These are phyloP conservation scores for Aplochiton taeniatus DNA, from an alignment of 2,797 vertebrate genomes.

Conservation along the genomic window DNA sequence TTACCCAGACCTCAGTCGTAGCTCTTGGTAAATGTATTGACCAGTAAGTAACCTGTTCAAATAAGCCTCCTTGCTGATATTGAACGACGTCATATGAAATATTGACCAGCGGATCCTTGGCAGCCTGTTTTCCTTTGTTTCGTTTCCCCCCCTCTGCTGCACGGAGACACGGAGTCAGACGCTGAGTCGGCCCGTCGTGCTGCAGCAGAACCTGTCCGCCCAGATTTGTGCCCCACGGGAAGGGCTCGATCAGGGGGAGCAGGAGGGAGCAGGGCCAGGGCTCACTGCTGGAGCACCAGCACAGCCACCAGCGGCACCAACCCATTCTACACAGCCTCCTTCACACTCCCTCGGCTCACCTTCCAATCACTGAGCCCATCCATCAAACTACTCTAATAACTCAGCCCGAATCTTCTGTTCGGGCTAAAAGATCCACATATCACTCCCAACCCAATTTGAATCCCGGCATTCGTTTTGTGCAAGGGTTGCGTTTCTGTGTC, in stretches of 20 bases:
- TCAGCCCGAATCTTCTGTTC: slow-evolving; percentile 33
- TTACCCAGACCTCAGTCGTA: slow-evolving; percentile 49
- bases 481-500: slow-evolving; percentile 45
- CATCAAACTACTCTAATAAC: neutral
- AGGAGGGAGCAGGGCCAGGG: neutral
- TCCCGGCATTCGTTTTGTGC: slow-evolving; percentile 48
- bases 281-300: slow-evolving; percentile 1
- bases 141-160: neutral
- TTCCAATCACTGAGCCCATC: neutral
- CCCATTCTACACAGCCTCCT: neutral
- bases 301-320: neutral
- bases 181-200: too few species aligned
- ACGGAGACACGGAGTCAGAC: neutral
- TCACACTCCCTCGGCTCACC: neutral
- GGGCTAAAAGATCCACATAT: slow-evolving; percentile 35
- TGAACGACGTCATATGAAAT: slow-evolving; percentile 47
- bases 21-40: slow-evolving; percentile 60
- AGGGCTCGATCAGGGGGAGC: neutral
- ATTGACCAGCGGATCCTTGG: slow-evolving; percentile 37
- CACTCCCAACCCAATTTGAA: slow-evolving; percentile 39
- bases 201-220: neutral
- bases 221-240: slow-evolving; percentile 24
- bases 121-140: slow-evolving; percentile 15
- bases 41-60: slow-evolving; percentile 48
- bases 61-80: slow-evolving; percentile 59